Evolutionary conservation across 2,888 invertebrate genomes (phyloP), one percentile per base, ranked within the genome.

Genomic region (Bimastos eiseni): DNA sequence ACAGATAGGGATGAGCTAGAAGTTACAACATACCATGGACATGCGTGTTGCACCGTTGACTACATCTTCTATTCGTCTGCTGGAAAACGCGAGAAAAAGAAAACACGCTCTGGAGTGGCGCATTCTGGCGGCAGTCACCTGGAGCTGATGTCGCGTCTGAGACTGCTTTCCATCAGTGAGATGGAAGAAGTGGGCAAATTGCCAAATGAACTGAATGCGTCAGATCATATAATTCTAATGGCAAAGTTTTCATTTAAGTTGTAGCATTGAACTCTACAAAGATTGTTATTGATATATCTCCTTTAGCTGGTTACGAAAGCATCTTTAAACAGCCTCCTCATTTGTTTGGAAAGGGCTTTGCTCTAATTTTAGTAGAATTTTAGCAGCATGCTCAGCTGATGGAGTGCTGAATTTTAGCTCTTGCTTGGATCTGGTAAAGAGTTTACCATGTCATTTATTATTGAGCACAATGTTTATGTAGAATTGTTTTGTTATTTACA

Each of bases 21-120:
- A 93, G 97, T 97, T 0, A 97, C 98, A 13, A 98, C 98, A 0
- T 96, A 96, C 94, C 98, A 98, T 90, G 97, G 97, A 97, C 95
- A 97, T 90, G 97, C 97, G 15, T 93, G 92, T 15, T 93, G 93
- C 86, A 93, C 93, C 0, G 98, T 98, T 0, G 98, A 99, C 95
- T 98, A 98, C 94, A 98, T 99, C 92, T 98, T 98, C 95, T 98
- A 97, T 92, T 93, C 94, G 37, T 93, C 93, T 24, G 91, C 91
- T 36, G 88, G 91, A 30, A 89, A 44, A 38, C 70, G 24, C 30
- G 70, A 21, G 41, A 55, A 30, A 17, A 84, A 90, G 21, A 34
- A 70, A 6, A 3, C 13, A 17, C 24, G 19, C 33, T 5, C 97
- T 97, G 91, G 96, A 96, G 21, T 95, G 11, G 17, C 24, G 36